Evolutionary conservation across 1,140 invertebrate genomes (phyloP), one percentile per base, ranked within the genome.

Genomic region (Solen grandis): DNA sequence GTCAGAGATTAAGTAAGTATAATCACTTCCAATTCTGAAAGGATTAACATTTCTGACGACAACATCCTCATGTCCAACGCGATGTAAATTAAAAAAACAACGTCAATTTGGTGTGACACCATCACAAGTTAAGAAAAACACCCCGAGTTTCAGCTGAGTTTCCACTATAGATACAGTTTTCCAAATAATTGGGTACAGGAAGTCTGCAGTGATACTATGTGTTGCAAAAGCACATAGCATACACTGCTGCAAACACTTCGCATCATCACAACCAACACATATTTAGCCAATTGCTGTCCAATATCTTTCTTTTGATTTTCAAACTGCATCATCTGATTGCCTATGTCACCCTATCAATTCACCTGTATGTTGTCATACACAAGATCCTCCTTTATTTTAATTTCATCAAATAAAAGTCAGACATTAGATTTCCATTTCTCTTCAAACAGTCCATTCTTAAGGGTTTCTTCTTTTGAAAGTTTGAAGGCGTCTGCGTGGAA

Each of bases 351-450:
- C 84, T 16, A 83, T 75, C 4, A 85, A 52, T 50, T 85, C 72
- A 38, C 76, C 81, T 29, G 78, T 41, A 54, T 81, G 63, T 54
- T 84, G 38, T 84, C 82, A 77, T 80, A 84, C 4, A 85, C 76
- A n/a, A 83, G 35, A 41, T 85, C 81, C 35, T 41, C 54, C 50
- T 73, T 75, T 2, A 85, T 69, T 50, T 63, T 79, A n/a, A 85
- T 79, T 35, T 85, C 81, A 54, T 85, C 84, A 69, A 85, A 80
- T 8, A 85, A 62, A 1, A 85, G 16, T 5, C 62, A 74, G 19
- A 73, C 75, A 63, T 55, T 79, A 4, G 3, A 16, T 72, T 22
- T 72, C 69, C 69, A 72, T 19, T 72, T 31, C 22, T 3, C 69
- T 4, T 54, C 16, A 35, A 13, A 57, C 69, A 72, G 14, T 55